These are phyloP conservation scores for Suillia variegata DNA, from an alignment of 2,888 invertebrate genomes.

Conservation along the genomic window DNA sequence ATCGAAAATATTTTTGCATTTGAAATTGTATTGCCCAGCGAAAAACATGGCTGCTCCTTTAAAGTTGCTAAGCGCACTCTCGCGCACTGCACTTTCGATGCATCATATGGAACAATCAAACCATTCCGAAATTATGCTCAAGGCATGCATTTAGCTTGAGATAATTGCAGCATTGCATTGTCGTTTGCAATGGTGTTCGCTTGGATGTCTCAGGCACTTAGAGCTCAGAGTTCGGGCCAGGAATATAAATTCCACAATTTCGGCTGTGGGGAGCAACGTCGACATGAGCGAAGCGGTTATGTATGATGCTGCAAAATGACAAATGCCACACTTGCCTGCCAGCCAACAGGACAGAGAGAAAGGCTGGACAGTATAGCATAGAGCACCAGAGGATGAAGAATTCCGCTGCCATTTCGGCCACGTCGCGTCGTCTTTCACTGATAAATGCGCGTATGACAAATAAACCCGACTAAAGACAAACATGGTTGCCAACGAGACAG, in stretches of 20 bases:
- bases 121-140: not conserved
- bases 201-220: too few species aligned
- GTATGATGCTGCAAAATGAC: constrained; percentile 15
- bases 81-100: not conserved
- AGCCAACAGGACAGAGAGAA: not conserved
- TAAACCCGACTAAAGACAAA: not conserved
- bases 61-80: too few species aligned
- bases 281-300: not conserved
- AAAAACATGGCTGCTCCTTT: too few species aligned
- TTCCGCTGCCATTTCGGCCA: too few species aligned
- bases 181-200: constrained; percentile 26
- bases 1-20: too few species aligned
- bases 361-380: not conserved
- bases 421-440: not conserved
- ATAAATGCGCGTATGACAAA: not conserved
- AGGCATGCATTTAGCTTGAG: constrained; percentile 43
- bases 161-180: constrained; percentile 51
- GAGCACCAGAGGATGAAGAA: too few species aligned
- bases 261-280: not conserved
- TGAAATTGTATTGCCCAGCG: too few species aligned
- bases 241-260: not conserved
- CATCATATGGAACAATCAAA: not conserved
- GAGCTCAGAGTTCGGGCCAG: too few species aligned
- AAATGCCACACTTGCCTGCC: constrained; percentile 11
- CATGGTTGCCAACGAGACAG: not conserved